phyloP scores from a whole-genome alignment of 2,888 invertebrate genomes.

The Caenorhabditis auriculariae region DNA sequence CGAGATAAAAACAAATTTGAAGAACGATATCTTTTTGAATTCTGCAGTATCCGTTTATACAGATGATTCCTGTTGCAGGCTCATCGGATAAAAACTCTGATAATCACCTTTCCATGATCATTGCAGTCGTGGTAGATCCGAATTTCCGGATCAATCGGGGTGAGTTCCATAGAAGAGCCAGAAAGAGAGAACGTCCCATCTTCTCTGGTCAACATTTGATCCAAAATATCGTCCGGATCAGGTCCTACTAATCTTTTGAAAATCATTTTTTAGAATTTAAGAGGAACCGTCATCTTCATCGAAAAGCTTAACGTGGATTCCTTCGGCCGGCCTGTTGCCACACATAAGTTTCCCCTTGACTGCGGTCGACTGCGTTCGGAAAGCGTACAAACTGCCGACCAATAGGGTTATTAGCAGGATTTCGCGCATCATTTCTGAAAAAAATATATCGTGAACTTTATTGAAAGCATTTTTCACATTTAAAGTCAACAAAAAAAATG shows the following conservation, averaged over 20 bases:
- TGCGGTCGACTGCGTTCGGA: constrained; percentile 47
- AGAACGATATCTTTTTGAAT: background rate
- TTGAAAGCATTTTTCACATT: too few relatives aligned
- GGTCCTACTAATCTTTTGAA: constrained; percentile 27
- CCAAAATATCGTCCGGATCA: constrained; percentile 49
- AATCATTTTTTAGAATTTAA: background rate
- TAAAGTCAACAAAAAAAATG: too few relatives aligned
- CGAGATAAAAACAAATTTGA: background rate
- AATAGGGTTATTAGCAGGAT: background rate
- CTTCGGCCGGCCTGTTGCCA: constrained; percentile 47
- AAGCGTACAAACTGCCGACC: constrained; percentile 10
- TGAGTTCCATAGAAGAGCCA: constrained; percentile 57
- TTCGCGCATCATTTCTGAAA: background rate
- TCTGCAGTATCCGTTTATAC: too few relatives aligned
- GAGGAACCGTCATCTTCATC: constrained; percentile 55
- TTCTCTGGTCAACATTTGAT: constrained; percentile 30
- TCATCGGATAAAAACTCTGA: background rate
- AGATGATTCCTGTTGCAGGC: too few relatives aligned
- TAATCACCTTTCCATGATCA: constrained; percentile 48
- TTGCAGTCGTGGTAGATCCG: constrained; percentile 61
- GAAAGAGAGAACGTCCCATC: constrained; percentile 52
- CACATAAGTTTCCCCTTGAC: constrained; percentile 54
- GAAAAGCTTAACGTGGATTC: constrained; percentile 52
- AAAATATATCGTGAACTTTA: too few relatives aligned
- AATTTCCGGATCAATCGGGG: constrained; percentile 60